Base-by-base conservation (phyloP, 2,888 invertebrate species). In the Gibbula magus region DNA sequence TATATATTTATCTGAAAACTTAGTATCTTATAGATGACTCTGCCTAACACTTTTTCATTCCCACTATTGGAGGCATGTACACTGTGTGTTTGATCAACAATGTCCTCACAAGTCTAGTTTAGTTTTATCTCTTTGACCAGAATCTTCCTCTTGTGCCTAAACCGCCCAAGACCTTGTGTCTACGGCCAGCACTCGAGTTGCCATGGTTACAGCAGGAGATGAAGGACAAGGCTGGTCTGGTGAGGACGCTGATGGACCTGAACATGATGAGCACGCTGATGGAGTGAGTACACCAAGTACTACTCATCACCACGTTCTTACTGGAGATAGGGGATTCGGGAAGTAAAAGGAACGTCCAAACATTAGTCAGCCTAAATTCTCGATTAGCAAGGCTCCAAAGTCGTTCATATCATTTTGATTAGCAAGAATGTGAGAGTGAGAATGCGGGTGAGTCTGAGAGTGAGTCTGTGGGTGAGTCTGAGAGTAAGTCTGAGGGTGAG, bases 151-250 rank as follows among this genome's bases (percentile, higher is more conserved):
- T 75, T 8, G 66, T 75, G 79, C 22, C 22, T 35, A 61, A 52
- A 73, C 39, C 32, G 54, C 25, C 45, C 20, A 61, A 45, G 4
- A 51, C 10, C 18, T 79, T 56, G 78, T 77, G 29, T 70, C 78
- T 53, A n/a, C 83, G 84, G 20, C 76, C 87, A 20, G 82, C 85
- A 0, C 79, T 81, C 75, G 88, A 89, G 80, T 78, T 89, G 56
- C 87, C 89, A 35, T 84, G 85, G 85, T 66, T 89, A 52, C 82
- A 83, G 61, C 32, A 81, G 22, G 73, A 83, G 13, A 79, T 89
- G 39, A 84, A 83, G n/a, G 88, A 89, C 81, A 85, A 73, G 54
- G 66, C 82, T 0, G 85, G 82, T 18, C 83, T 88, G 4, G 79
- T 81, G 16, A 56, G 45, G 10, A 81, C 85, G 54, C 79, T 88